These are phyloP conservation scores for Blomia tropicalis DNA, from an alignment of 2,888 invertebrate species.

Conservation along the genomic window DNA sequence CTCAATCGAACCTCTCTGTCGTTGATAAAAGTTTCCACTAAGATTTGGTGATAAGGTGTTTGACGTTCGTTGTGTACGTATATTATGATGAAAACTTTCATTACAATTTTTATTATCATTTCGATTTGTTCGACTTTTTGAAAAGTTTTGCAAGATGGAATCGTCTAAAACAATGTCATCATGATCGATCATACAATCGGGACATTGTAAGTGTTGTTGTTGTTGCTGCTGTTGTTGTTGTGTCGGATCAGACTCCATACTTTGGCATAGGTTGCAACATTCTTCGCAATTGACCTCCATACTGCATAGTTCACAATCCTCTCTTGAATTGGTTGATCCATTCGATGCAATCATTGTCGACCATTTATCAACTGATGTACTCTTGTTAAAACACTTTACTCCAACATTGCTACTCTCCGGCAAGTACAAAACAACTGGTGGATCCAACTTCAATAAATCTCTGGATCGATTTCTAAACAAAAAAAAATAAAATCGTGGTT, in stretches of 20 bases:
- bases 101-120: not conserved
- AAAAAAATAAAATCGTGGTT: too few species aligned
- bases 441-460: not conserved
- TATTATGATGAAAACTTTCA: not conserved
- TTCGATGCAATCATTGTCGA: conserved; percentile 6
- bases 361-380: not conserved
- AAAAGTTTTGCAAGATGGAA: conserved; percentile 4
- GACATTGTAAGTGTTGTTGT: not conserved
- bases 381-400: conserved; percentile 9
- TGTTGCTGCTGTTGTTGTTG: not conserved
- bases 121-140: not conserved
- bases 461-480: not conserved
- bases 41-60: not conserved
- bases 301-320: conserved; percentile 1
- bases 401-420: conserved; percentile 5
- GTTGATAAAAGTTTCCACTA: not conserved
- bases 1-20: not conserved
- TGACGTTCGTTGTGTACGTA: not conserved
- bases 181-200: not conserved
- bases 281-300: not conserved
- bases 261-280: conserved; percentile 15
- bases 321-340: not conserved
- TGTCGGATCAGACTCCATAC: not conserved
- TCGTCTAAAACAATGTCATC: conserved; percentile 14
- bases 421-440: not conserved